Conservation (phyloP, 2,113 vertebrate genomes). For the Zosterops hypoxanthus region DNA sequence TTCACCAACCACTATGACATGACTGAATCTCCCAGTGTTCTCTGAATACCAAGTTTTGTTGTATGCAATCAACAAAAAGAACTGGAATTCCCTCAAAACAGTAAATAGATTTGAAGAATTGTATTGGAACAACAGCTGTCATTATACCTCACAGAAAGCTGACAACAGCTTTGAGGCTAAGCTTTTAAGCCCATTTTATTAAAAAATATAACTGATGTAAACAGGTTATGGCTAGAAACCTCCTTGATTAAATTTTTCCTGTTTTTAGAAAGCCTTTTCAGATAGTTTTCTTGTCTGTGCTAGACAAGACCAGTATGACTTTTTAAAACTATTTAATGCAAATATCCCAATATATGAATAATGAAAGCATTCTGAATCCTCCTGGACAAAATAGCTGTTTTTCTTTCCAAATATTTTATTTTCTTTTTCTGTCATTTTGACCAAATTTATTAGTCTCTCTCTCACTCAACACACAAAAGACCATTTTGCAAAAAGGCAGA, state of each 20-base stretch:
- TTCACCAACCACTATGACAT: background rate
- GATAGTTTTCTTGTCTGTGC: background rate
- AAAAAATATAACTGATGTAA: conserved; percentile 68
- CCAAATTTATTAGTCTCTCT: background rate
- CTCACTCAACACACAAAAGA: background rate
- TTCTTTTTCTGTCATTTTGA: background rate
- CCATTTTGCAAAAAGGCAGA: background rate
- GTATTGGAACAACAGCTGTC: conserved; percentile 59
- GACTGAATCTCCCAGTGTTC: background rate
- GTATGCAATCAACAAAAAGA: background rate
- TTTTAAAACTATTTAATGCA: background rate
- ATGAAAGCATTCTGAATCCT: background rate
- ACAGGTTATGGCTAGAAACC: conserved; percentile 26
- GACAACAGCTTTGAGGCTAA: conserved; percentile 59
- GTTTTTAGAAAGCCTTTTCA: conserved; percentile 23
- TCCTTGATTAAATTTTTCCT: conserved; percentile 45
- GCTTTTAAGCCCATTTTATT: conserved; percentile 73
- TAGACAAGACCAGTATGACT: background rate
- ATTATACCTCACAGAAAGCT: conserved; percentile 46
- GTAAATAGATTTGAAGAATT: conserved; percentile 34
- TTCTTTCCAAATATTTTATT: background rate
- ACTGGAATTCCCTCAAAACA: background rate
- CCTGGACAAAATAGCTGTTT: background rate
- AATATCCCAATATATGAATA: background rate
- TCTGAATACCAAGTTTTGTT: background rate